Conservation (phyloP, 2,888 invertebrate genomes). For the Smittia aterrima region DNA sequence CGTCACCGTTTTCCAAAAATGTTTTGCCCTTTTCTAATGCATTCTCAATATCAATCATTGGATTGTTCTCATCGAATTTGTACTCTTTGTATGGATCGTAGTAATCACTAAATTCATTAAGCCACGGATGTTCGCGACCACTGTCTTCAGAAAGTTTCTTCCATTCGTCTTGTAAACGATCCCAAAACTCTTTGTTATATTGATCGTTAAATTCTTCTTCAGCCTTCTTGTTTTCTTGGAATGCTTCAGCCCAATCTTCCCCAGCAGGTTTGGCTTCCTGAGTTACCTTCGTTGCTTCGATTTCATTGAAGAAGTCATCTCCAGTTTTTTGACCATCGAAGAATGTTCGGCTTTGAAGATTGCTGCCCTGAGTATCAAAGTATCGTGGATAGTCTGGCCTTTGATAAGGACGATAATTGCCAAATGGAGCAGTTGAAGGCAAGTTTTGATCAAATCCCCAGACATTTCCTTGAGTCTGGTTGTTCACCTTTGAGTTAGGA, state of each 20-base stretch:
- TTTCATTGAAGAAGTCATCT: slow-evolving; percentile 50
- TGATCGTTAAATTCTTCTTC: slow-evolving; percentile 59
- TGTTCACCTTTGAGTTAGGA: neutral
- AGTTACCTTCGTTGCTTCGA: slow-evolving; percentile 52
- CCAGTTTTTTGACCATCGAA: slow-evolving; percentile 49
- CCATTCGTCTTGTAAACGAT: slow-evolving; percentile 72
- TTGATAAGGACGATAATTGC: slow-evolving; percentile 36
- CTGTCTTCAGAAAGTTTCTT: slow-evolving; percentile 64
- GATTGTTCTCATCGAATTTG: slow-evolving; percentile 79
- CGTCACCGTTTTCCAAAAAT: slow-evolving; percentile 79
- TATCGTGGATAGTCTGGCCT: slow-evolving; percentile 17
- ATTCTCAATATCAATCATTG: slow-evolving; percentile 72
- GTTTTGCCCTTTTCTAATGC: slow-evolving; percentile 84
- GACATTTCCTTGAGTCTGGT: neutral
- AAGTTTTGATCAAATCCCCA: slow-evolving; percentile 7
- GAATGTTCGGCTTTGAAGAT: slow-evolving; percentile 47
- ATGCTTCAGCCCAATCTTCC: slow-evolving; percentile 65
- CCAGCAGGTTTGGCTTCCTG: neutral
- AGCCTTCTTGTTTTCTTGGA: slow-evolving; percentile 53
- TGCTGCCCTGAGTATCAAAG: neutral
- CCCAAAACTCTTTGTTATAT: slow-evolving; percentile 64
- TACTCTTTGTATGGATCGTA: slow-evolving; percentile 71
- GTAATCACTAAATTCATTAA: slow-evolving; percentile 64
- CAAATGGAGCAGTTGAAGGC: neutral
- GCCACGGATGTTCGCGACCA: slow-evolving; percentile 64